Percentiles rank a stretch among this genome's conserved stretches.
Conservation (phyloP, 1,140 invertebrate genomes). For the fruit fly (Drosophila melanogaster) region DNA sequence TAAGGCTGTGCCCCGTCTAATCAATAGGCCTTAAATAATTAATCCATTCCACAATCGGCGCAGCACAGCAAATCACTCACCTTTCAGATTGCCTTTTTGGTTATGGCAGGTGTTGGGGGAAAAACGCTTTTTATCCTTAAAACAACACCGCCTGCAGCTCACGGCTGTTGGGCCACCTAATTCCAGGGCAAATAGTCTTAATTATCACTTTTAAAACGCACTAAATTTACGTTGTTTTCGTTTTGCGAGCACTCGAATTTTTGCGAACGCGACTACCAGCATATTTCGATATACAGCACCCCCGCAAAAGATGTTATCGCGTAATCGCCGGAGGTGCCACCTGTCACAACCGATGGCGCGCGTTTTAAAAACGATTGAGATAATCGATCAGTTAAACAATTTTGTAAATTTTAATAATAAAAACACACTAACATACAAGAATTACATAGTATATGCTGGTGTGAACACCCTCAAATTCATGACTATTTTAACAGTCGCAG, state of each 20-base stretch:
- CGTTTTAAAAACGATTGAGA: constrained; percentile 1
- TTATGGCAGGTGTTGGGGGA: constrained; percentile 13
- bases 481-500: constrained; percentile 40
- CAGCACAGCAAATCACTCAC: constrained; percentile 13
- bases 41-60: constrained; percentile 5
- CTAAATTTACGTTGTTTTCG: constrained; percentile 13
- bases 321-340: not conserved
- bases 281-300: constrained; percentile 5
- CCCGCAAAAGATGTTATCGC: not conserved
- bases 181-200: not conserved
- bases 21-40: constrained; percentile 36
- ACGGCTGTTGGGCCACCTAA: not conserved
- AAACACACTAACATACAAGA: constrained; percentile 58
- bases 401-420: constrained; percentile 66
- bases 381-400: constrained; percentile 27
- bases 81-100: constrained; percentile 32
- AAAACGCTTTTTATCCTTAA: not conserved
- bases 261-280: constrained; percentile 7
- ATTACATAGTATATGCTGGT: constrained; percentile 49
- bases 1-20: constrained; percentile 12
- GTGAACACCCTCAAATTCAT: constrained; percentile 63
- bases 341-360: not conserved
- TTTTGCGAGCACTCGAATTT: constrained; percentile 16
- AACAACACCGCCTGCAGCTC: constrained; percentile 13
- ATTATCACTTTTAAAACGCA: constrained; percentile 1